Base-by-base conservation (phyloP, 2,113 vertebrate genomes). In the Phoenicopterus ruber region DNA sequence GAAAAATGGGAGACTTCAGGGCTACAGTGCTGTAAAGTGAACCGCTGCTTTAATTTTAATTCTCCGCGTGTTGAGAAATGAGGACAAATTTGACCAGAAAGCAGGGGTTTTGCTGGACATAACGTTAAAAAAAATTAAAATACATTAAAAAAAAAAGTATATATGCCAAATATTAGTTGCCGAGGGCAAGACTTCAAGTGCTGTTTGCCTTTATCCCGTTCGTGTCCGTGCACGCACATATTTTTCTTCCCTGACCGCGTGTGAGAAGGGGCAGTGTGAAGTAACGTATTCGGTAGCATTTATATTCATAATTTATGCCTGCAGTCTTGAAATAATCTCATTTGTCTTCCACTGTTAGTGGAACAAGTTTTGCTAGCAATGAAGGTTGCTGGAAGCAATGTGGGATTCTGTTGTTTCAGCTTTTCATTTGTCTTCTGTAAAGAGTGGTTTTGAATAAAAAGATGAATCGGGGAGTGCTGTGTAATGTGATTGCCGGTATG, bases 391-490 rank as follows among this genome's bases (percentile, higher is more conserved):
- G 84, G 88, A 59, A 97, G 84, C 84, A 55, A 9, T 52, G 82
- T 95, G 78, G 72, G 91, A 93, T 94, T 96, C 91, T 95, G 77
- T 86, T 86, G 74, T 91, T 93, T 59, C 79, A 81, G 90, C 91
- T 96, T 97, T 96, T 91, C 95, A 95, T 96, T 95, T 93, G 88
- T 93, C 95, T 96, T 61, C 85, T 83, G 38, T 71, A 90, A 95
- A 88, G 93, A 82, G 63, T 77, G 74, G 55, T 80, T 96, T 89
- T 96, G 89, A 94, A 96, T 93, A 88, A 93, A 79, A 93, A 88
- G 91, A 94, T 82, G 80, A 93, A 94, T 91, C 0, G 71, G 40
- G 66, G 81, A 72, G 58, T 0, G 36, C 36, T 63, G 67, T 86
- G 78, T 82, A 92, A 95, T 90, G 11, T 20, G 46, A 88, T 88